Base-by-base conservation (phyloP, 2,113 vertebrate species). In the Genyomyrus donnyi region DNA sequence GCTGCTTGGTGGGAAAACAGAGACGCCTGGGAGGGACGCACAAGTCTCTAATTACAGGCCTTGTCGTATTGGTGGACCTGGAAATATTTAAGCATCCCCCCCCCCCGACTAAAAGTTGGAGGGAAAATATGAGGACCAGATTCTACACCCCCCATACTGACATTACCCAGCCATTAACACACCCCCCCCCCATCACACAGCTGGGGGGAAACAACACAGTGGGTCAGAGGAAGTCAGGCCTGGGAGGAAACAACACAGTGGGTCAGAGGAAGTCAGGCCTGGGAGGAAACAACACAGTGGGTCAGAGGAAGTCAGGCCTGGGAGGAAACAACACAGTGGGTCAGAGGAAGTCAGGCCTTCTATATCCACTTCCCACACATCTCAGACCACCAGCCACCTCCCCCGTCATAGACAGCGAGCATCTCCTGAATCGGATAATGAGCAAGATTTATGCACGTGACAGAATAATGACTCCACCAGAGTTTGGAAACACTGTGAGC, bases 1-100 rank as follows among this genome's bases (percentile, higher is more conserved):
- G 21, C 42, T n/a, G 17, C 21, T 24, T 85, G 46, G 19, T 93
- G 88, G 74, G 86, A 46, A 95, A 93, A 92, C 90, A 77, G 92
- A 91, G 90, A 92, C 91, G 92, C 93, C 94, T 48, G 24, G 89
- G 93, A 93, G 93, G 94, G 66, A 90, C 92, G 90, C 88, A 92
- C 88, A 91, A 39, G 80, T 70, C 95, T 93, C 94, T 93, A 93
- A 92, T 94, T 90, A 93, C 94, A 95, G 21, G 13, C 89, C 91
- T 92, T 91, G 92, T 93, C 56, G 56, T 92, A 89, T 52, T 90
- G 85, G 92, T 93, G 91, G 92, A 93, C 87, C 91, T 92, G 92
- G 92, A 89, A 93, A 87, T 92, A 93, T 90, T 92, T 88, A 93
- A 8, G 46, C 90, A 19, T 58, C 62, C 62, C 42, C 91, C 90